Conservation (phyloP, 2,113 vertebrate genomes). For the Ageneiosus marmoratus region DNA sequence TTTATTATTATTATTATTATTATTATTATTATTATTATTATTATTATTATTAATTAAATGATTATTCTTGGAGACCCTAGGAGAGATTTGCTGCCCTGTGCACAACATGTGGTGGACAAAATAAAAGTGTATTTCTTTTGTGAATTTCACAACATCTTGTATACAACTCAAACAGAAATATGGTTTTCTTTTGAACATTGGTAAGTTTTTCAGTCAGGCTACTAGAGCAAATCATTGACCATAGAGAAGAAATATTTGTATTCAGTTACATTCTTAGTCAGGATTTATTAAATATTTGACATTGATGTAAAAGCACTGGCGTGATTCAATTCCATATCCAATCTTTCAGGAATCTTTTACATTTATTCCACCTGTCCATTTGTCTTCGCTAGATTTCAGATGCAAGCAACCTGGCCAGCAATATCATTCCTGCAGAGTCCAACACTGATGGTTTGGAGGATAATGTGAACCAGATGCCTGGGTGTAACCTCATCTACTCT, state of each 20-base stretch:
- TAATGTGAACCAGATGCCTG: constrained; percentile 5
- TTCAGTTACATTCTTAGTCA: neutral
- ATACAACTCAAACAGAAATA: neutral
- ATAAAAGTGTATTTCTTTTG: neutral
- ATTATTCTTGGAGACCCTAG: neutral
- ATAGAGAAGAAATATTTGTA: neutral
- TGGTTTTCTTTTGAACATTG: neutral
- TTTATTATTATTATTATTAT: too few species aligned
- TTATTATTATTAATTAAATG: neutral
- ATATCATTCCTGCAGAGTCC: constrained; percentile 37
- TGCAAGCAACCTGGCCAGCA: constrained; percentile 52
- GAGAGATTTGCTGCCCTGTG: neutral
- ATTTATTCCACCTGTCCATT: neutral
- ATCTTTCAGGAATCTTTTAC: neutral
- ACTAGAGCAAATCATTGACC: neutral
- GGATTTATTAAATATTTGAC: neutral
- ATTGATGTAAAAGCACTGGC: neutral
- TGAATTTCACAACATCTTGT: neutral
- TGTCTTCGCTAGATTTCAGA: constrained; percentile 56
- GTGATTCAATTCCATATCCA: neutral
- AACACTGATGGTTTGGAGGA: constrained; percentile 47
- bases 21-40: too few species aligned
- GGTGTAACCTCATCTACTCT: constrained; percentile 67
- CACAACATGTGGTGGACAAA: neutral
- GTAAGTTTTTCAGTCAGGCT: neutral